These are phyloP conservation scores for Drosophila littoralis DNA, from an alignment of 1,140 invertebrate genomes.

Conservation along the genomic window DNA sequence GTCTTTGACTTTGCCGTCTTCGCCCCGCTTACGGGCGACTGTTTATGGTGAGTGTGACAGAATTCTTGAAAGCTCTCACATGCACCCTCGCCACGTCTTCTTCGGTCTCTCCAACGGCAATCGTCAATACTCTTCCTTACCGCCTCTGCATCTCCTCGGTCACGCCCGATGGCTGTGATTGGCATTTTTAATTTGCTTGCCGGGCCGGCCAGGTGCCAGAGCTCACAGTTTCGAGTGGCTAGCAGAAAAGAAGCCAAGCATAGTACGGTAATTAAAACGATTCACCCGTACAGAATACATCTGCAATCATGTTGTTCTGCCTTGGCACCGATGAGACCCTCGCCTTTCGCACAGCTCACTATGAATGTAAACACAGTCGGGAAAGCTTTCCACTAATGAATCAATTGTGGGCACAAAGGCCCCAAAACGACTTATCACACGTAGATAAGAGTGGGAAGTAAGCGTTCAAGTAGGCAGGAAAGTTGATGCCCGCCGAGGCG, in stretches of 20 bases:
- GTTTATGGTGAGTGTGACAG: constrained; percentile 24
- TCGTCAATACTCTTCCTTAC: constrained; percentile 20
- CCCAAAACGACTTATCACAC: constrained; percentile 20
- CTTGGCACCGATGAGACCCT: not conserved
- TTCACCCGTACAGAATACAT: constrained; percentile 36
- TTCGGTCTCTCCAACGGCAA: constrained; percentile 17
- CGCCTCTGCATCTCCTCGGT: not conserved
- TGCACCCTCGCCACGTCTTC: constrained; percentile 16
- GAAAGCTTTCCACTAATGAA: constrained; percentile 27
- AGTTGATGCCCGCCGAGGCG: not conserved
- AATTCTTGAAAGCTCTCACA: constrained; percentile 31
- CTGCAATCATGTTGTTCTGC: constrained; percentile 2
- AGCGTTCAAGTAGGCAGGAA: not conserved
- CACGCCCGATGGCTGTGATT: constrained; percentile 43
- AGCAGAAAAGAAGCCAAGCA: constrained; percentile 11
- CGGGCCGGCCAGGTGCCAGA: constrained; percentile 9
- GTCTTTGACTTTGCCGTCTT: not conserved
- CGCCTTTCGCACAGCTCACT: not conserved
- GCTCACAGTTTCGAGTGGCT: constrained; percentile 1
- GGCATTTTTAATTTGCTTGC: constrained; percentile 51
- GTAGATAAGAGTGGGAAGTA: constrained; percentile 5
- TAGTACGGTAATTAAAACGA: constrained; percentile 41
- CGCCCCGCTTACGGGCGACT: not conserved
- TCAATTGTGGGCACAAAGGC: constrained; percentile 14
- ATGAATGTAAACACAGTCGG: constrained; percentile 13